Conservation (phyloP, 1,140 invertebrate genomes). For the Aporrectodea caliginosa region DNA sequence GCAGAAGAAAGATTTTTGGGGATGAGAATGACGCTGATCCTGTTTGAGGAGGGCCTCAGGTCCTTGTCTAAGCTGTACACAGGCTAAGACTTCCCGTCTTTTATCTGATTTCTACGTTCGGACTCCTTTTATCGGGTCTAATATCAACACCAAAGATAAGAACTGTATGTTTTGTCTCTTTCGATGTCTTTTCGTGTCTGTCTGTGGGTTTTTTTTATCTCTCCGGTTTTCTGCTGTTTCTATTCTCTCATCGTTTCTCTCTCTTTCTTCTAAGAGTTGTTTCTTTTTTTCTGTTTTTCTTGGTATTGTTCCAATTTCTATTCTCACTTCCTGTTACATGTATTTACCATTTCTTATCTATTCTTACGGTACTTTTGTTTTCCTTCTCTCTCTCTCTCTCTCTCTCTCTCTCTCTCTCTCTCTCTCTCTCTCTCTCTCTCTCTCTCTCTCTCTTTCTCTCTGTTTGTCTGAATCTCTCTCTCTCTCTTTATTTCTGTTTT, state of each 20-base stretch:
- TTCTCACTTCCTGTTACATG: neutral
- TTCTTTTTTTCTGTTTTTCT: neutral
- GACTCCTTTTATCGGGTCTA: too few relatives aligned
- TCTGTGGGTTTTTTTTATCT: too few relatives aligned
- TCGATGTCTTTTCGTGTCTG: neutral
- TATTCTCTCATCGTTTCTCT: neutral
- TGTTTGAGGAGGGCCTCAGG: too few relatives aligned
- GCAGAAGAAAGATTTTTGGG: too few relatives aligned
- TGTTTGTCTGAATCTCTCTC: neutral
- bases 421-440: slow-evolving; percentile 1
- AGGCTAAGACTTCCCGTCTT: too few relatives aligned
- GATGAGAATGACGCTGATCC: too few relatives aligned
- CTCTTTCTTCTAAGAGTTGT: neutral
- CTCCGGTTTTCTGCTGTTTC: neutral
- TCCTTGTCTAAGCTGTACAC: too few relatives aligned
- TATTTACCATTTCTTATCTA: neutral
- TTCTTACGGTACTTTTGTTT: neutral
- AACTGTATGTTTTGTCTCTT: too few relatives aligned
- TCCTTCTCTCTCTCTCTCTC: neutral
- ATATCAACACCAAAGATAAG: too few relatives aligned
- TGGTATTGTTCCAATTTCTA: neutral
- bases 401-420: slow-evolving; percentile 1
- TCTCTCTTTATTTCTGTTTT: neutral
- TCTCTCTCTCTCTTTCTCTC: neutral
- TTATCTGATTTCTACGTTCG: too few relatives aligned